These are phyloP conservation scores for Gymnoscopelus microlampas DNA, from an alignment of 2,797 vertebrate genomes.

Conservation along the genomic window DNA sequence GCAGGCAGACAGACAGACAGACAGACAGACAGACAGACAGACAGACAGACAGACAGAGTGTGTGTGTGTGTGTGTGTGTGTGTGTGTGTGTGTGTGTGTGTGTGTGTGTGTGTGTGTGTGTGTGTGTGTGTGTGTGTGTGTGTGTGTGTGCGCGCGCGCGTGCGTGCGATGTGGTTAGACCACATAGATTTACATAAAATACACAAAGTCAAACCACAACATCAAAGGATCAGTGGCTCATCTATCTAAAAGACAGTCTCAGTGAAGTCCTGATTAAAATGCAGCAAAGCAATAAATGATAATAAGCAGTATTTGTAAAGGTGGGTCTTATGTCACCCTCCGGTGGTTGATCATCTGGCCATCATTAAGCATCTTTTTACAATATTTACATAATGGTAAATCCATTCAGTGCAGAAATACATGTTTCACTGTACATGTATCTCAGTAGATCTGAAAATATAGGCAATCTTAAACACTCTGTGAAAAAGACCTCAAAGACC, in stretches of 20 bases:
- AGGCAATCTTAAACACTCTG: too few relatives aligned
- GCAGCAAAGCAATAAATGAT: constrained; percentile 30
- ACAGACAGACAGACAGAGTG: too few relatives aligned
- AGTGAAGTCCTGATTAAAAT: constrained; percentile 34
- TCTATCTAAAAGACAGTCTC: constrained; percentile 21
- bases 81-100: background rate
- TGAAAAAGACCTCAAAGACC: too few relatives aligned
- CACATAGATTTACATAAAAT: constrained; percentile 51
- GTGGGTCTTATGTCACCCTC: constrained; percentile 18
- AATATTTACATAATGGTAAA: background rate
- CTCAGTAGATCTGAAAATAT: too few relatives aligned
- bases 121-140: background rate
- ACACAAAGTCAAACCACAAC: constrained; percentile 43
- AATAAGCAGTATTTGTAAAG: constrained; percentile 43
- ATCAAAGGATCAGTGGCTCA: constrained; percentile 20
- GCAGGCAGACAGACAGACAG: too few relatives aligned
- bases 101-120: too few relatives aligned
- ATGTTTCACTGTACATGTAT: background rate
- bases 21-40: too few relatives aligned
- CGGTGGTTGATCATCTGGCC: constrained; percentile 17
- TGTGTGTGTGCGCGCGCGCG: too few relatives aligned
- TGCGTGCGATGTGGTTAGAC: too few relatives aligned
- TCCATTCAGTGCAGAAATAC: constrained; percentile 24
- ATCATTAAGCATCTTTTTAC: constrained; percentile 22
- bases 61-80: too few relatives aligned